Evolutionary conservation across 2,888 invertebrate species (phyloP).

Genomic region (Acleris literana): DNA sequence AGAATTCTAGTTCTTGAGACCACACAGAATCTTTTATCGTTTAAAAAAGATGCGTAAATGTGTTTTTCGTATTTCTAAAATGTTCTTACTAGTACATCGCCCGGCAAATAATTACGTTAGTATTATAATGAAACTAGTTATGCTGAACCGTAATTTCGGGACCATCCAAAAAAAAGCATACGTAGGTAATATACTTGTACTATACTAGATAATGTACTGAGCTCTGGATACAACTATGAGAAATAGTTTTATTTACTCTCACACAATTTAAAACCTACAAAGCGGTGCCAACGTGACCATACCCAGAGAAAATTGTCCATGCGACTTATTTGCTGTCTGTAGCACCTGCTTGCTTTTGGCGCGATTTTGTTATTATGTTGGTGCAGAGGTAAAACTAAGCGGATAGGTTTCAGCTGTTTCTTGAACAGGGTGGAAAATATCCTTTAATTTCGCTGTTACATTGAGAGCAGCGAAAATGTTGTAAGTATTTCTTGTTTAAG

Average conservation of each 20-base stretch:
- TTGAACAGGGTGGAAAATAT: constrained; percentile 9
- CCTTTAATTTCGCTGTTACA: constrained; percentile 18
- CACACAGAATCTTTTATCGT: no score
- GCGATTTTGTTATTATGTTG: constrained; percentile 49
- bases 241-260: constrained; percentile 3
- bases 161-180: no score
- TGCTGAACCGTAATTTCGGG: no score
- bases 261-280: constrained; percentile 12
- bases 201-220: no score
- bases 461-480: constrained; percentile 1
- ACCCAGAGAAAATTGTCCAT: constrained; percentile 54
- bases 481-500: constrained; percentile 1
- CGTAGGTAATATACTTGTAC: no score
- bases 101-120: no score
- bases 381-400: constrained; percentile 26
- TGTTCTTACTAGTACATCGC: no score
- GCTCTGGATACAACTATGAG: background rate
- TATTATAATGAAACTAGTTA: no score
- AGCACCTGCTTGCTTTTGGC: constrained; percentile 58
- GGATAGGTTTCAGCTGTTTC: constrained; percentile 32
- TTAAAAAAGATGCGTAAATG: no score
- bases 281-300: constrained; percentile 25
- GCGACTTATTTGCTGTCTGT: constrained; percentile 58
- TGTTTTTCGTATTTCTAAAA: no score
- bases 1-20: no score